These are phyloP conservation scores for Diorhabda carinulata DNA, from an alignment of 1,140 invertebrate species.

Conservation along the genomic window DNA sequence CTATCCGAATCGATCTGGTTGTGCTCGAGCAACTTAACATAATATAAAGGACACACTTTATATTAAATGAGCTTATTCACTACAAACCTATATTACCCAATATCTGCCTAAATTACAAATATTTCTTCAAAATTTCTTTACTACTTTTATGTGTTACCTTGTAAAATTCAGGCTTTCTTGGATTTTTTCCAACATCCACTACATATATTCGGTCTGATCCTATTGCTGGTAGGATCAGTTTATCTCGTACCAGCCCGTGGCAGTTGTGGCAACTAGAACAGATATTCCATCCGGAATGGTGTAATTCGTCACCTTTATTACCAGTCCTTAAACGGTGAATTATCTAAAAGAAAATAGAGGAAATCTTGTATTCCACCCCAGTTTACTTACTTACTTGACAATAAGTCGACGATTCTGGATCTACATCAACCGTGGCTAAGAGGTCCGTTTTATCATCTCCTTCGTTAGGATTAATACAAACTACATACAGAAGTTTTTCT, in stretches of 20 bases:
- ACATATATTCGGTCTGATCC: conserved; percentile 83
- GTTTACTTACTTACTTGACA: conserved; percentile 61
- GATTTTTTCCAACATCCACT: conserved; percentile 73
- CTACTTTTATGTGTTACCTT: conserved; percentile 44
- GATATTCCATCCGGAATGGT: conserved; percentile 95
- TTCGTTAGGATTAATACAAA: conserved; percentile 74
- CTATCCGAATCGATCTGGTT: too few relatives aligned
- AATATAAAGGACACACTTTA: too few relatives aligned
- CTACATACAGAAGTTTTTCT: conserved; percentile 83
- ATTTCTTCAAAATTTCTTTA: too few relatives aligned
- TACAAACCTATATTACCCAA: too few relatives aligned
- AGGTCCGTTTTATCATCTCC: conserved; percentile 72
- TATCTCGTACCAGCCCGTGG: conserved; percentile 65
- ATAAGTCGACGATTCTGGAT: conserved; percentile 82
- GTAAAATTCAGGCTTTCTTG: conserved; percentile 54
- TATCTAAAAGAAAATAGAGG: conserved; percentile 60
- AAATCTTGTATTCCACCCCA: background rate
- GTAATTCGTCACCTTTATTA: conserved; percentile 82
- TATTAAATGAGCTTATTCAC: too few relatives aligned
- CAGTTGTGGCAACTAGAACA: conserved; percentile 80
- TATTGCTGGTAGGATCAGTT: conserved; percentile 78
- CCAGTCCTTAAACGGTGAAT: conserved; percentile 79
- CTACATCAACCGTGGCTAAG: conserved; percentile 85
- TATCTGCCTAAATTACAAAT: too few relatives aligned
- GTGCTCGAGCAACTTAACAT: too few relatives aligned